A percentile compares a stretch with the other conserved stretches of the same genome.
phyloP scores from a whole-genome alignment of 2,888 invertebrate species.

The Andrena flavipes region DNA sequence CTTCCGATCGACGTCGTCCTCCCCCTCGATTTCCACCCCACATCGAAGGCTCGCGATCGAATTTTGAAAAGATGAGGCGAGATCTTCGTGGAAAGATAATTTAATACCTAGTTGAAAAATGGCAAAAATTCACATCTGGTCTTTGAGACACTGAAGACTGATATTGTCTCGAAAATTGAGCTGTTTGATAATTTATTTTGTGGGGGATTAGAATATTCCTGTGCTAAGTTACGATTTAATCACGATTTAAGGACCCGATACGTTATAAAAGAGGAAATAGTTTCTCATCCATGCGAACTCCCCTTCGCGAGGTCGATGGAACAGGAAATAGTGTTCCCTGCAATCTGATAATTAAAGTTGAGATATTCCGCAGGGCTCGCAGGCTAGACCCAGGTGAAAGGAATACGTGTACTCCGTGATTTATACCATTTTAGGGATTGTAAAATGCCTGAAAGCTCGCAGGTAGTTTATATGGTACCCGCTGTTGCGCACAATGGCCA shows the following conservation, averaged over 20 bases:
- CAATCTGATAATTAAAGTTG: slow-evolving; percentile 1
- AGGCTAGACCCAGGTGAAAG: neutral
- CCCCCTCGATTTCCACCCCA: neutral
- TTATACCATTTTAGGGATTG: neutral
- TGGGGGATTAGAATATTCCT: too few species aligned
- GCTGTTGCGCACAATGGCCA: slow-evolving; percentile 12
- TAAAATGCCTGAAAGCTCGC: slow-evolving; percentile 8
- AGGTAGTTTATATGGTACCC: slow-evolving; percentile 18
- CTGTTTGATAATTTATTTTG: too few species aligned
- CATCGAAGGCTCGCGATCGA: neutral
- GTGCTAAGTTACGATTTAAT: too few species aligned
- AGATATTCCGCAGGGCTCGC: neutral
- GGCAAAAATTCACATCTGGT: too few species aligned
- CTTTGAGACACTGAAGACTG: too few species aligned
- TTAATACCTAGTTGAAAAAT: too few species aligned
- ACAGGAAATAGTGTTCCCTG: neutral
- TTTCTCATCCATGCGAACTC: neutral
- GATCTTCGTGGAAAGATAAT: neutral
- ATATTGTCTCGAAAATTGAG: too few species aligned
- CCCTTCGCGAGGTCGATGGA: neutral
- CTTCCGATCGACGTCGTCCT: slow-evolving; percentile 11
- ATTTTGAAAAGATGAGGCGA: too few species aligned
- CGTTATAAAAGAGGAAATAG: neutral
- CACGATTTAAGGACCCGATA: too few species aligned
- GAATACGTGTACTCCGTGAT: slow-evolving; percentile 1